Evolutionary conservation across 2,797 vertebrate genomes (phyloP), one percentile per base, ranked within the genome.

Genomic region (Coccyzus lansbergi): DNA sequence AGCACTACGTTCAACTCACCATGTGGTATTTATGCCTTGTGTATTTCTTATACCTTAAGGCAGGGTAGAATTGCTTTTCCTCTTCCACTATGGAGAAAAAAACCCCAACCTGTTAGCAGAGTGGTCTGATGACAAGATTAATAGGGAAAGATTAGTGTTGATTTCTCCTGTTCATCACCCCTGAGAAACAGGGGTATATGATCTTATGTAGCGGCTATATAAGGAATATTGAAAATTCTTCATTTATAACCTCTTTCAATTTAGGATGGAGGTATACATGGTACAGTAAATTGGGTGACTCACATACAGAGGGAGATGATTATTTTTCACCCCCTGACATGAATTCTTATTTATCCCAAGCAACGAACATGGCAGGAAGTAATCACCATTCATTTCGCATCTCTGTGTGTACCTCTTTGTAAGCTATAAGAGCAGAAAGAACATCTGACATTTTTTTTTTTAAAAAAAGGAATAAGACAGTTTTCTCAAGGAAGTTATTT

Each of bases 311-410:
- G 51, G 83, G 69, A 93, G 70, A 88, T 92, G 34, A 88, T 93
- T 93, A 85, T 84, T 93, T 96, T 93, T 97, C 48, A 86, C 77
- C 67, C 91, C 3, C 38, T 96, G 91, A 91, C 87, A 84, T 46
- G 88, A 95, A 86, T 90, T 93, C 55, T 86, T 94, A 84, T 96
- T 96, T 97, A 80, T 93, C 71, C 46, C 53, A 91, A 70, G 74
- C 24, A 69, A 93, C 0, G 29, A 62, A 91, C 14, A 18, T 92
- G 78, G 46, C 46, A 96, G 92, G 75, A 77, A 95, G 83, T 44
- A 92, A 80, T 34, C 18, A 58, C 51, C 56, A 74, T 69, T 92
- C 74, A 90, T 89, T 97, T 97, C 74, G 69, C 83, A 90, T 80
- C 86, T 96, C 90, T 87, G 67, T 83, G 55, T 92, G 91, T 63